Evolutionary conservation across 2,888 invertebrate species (phyloP), one percentile per base, ranked within the genome.

Genomic region (Tubulanus polymorphus): DNA sequence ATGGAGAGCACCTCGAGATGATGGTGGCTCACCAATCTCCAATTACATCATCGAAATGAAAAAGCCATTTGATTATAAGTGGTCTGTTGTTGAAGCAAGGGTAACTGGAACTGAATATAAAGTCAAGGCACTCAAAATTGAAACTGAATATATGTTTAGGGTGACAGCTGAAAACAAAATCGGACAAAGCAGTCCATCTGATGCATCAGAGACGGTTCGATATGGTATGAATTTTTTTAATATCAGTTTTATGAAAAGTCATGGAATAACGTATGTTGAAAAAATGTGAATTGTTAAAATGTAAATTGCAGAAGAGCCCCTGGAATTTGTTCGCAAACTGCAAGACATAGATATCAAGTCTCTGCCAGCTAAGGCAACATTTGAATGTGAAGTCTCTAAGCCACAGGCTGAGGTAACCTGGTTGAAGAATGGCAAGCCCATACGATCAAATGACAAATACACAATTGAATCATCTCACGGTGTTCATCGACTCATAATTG

Each of bases 391-490:
- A 81, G 81, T 95, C 51, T 91, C 92, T 0, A 86, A 87, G 64
- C 85, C 88, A 52, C 85, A 87, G 48, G 59, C 71, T 8, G 60
- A 61, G n/a, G 70, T 66, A 35, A 64, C 66, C 51, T 74, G 76
- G 76, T 93, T 90, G 78, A 93, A 92, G 80, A 93, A 93, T 75
- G 91, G 91, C 0, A 89, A 91, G 73, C 92, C 93, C 74, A 80
- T 95, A 41, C 90, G 90, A 73, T 63, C 71, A 49, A 63, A 64
- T 53, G 67, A 73, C 51, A 75, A 73, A 59, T 72, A 74, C 60
- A 67, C 68, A 60, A 67, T 74, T 59, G 60, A 70, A 30, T 63
- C 64, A 26, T 71, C 73, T 15, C 74, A 74, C 6, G 59, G 66
- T 10, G 65, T 71, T 2, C 76, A 76, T 53, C 60, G 63, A 35